Evolutionary conservation across 2,888 invertebrate genomes (phyloP).

Genomic region (Drosophila kambysellisi): DNA sequence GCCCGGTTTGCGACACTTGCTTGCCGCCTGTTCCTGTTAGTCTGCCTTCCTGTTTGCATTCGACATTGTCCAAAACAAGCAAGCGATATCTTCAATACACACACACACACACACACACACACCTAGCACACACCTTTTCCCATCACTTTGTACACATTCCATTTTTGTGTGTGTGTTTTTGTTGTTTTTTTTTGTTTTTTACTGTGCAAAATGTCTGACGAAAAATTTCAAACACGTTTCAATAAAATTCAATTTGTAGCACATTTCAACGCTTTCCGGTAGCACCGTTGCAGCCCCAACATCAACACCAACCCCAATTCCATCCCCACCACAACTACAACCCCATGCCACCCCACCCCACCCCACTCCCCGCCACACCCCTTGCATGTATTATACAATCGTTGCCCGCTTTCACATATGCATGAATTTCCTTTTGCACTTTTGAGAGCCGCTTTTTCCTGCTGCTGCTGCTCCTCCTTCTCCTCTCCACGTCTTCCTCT

Average conservation of each 20-base stretch:
- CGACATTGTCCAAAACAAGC: conserved; percentile 74
- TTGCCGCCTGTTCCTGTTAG: conserved; percentile 28
- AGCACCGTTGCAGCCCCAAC: conserved; percentile 27
- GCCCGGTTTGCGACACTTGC: conserved; percentile 63
- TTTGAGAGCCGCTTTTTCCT: conserved; percentile 36
- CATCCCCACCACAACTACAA: background rate
- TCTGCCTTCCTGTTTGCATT: conserved; percentile 54
- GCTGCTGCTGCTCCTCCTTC: background rate
- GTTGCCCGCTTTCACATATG: conserved; percentile 68
- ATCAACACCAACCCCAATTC: conserved; percentile 11
- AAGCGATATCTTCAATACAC: conserved; percentile 46
- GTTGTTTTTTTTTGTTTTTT: conserved; percentile 1
- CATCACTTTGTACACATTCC: background rate
- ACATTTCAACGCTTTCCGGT: conserved; percentile 80
- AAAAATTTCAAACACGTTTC: conserved; percentile 81
- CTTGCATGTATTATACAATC: conserved; percentile 11
- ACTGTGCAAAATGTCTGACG: conserved; percentile 57
- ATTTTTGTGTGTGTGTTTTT: background rate
- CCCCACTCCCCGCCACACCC: background rate
- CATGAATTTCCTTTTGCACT: conserved; percentile 80
- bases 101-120: conserved; percentile 8
- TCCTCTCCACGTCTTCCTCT: too few relatives aligned
- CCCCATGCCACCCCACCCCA: background rate
- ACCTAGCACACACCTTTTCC: background rate
- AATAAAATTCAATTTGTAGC: conserved; percentile 81